Evolutionary conservation across 1,140 invertebrate genomes (phyloP), one percentile per base, ranked within the genome.

Genomic region (Lutraria rhynchaena): DNA sequence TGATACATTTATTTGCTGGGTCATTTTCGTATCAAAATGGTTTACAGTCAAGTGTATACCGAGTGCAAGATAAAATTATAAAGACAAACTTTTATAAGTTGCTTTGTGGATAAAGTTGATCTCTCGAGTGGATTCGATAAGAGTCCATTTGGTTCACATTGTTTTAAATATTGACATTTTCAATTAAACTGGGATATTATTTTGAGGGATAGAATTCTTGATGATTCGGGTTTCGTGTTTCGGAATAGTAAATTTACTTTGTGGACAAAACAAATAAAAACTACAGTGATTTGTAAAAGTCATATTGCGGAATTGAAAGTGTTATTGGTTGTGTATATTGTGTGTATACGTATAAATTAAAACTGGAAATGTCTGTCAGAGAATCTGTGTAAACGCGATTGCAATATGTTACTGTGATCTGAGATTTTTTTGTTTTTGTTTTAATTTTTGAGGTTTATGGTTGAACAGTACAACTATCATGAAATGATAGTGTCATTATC

Each of bases 51-150:
- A 61, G 57, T 44, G 58, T 22, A 33, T 33, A 49, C 58, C 31
- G 22, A 33, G 1, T 29, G 17, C 19, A 27, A 44, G 58, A 75
- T 75, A 75, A 63, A 61, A 63, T 31, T 57, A 37, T 75, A n/a
- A 31, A 75, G 57, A 60, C 41, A 75, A 75, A 61, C 41, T 75
- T 61, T 75, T 37, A 55, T 74, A 74, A 74, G 41, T 74, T 74
- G 53, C 55, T 74, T 74, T 41, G 55, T 58, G 55, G 70, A 58
- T 58, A 37, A 37, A 53, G 37, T 37, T 17, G 13, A 9, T 58
- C 41, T 58, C 33, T 58, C 31, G 44, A 74, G 55, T 74, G 70
- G 53, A 55, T 74, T 58, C 55, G 53, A 58, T 74, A 74, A 74
- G 51, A n/a, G 70, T 17, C n/a, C 33, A 74, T 74, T 74, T 74